Base-by-base conservation (phyloP, 2,888 invertebrate genomes). In the Cephus rjabovi region DNA sequence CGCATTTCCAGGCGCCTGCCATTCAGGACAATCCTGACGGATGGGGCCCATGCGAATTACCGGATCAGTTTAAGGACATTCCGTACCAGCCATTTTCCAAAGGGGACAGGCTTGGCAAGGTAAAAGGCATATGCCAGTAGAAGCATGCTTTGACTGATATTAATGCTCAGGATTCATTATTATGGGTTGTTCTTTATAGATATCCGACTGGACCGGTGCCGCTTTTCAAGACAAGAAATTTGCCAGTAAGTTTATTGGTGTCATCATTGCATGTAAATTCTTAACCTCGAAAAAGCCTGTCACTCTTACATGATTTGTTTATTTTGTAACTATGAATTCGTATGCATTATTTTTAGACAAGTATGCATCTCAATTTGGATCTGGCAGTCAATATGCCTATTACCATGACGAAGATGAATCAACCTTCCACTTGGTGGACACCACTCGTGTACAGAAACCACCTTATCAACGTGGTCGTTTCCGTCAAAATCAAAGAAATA, bases 61-160 rank as follows among this genome's bases (percentile, higher is more conserved):
- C 98, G 77, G 97, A 97, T 80, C 97, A 97, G 89, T 98, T 98
- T 92, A 96, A 96, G 89, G 98, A 98, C 92, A 97, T 98, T 95
- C 99, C 99, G 12, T 99, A 99, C 92, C 99, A 99, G 93, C 99
- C 99, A 70, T 99, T 99, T 92, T 98, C 99, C 86, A 99, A 99
- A 93, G 98, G 98, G 81, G 99, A 99, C 92, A 96, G 99, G 86
- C 94, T 99, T 84, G 99, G 99, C 86, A 99, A 99, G 94, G 99
- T 99, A 80, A 78, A 33, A 71, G 12, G 34, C 71, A 71, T 71
- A 71, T 71, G 71, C 71, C 71, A 34, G 23, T 56, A 56, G 15
- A 23, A 23, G 56, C 56, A 56, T 23, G 23, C 56, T 56, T 56
- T 23, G 6, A 56, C 6, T 23, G 56, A 15, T 56, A 56, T 23